Base-by-base conservation (phyloP, 2,113 vertebrate genomes). In the Ahaetulla prasina region DNA sequence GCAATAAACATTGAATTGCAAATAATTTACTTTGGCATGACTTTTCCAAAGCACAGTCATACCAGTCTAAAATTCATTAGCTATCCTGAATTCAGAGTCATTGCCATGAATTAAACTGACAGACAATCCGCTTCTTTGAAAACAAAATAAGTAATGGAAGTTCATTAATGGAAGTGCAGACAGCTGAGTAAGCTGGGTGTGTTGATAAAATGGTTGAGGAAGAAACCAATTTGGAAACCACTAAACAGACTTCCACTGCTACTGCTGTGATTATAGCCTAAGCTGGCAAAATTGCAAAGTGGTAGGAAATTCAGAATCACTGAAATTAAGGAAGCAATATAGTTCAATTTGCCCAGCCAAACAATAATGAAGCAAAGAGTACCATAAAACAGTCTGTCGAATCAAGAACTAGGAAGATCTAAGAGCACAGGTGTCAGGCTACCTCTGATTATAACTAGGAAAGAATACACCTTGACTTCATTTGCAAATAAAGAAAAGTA, bases 1-100 rank as follows among this genome's bases (percentile, higher is more conserved):
- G 52, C 47, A 92, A 89, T 84, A 92, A 92, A 92, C 35, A 52
- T n/a, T 49, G 11, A 55, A 55, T 30, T 84, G 87, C 87, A 92
- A 55, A 92, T 85, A 55, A 88, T 14, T 92, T 80, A 43, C 87
- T 89, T 30, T 49, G 50, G 63, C 47, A 35, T 57, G 30, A 57
- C 55, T 88, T 74, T 92, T 57, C 55, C 39, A 60, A 88, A 39
- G 39, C n/a, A 8, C 47, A 85, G 55, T 84, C 85, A 80, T 92
- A 35, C 89, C 89, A 84, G 45, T 57, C 35, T 93, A 53, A 3
- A 85, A 4, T 53, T 92, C 84, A 87, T n/a, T 25, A 85, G 2
- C 3, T 16, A 1, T 25, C 50, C 85, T 27, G 27, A 9, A 85
- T 43, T 92, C 52, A 39, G 22, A 63, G 47, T 50, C 1, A 2